Evolutionary conservation across 2,113 vertebrate genomes (phyloP).

Genomic region (Galeopterus variegatus): DNA sequence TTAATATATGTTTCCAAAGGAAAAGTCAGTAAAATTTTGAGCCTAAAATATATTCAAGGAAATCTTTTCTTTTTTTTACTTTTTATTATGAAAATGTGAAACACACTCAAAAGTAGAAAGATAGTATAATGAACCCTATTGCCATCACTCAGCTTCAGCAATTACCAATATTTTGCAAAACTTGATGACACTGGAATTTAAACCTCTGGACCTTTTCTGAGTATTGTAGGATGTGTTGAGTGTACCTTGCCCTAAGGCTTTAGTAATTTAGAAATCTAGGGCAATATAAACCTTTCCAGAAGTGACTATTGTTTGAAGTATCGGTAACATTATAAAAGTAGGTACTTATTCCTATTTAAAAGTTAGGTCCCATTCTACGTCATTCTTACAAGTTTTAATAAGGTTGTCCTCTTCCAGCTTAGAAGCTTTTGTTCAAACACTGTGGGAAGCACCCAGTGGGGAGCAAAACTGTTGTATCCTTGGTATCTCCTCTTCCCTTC

Average conservation of each 20-base stretch:
- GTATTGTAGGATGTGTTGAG: not conserved
- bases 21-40: slow-evolving; percentile 58
- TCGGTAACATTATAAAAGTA: slow-evolving; percentile 13
- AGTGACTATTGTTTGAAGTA: slow-evolving; percentile 51
- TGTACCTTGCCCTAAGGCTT: not conserved
- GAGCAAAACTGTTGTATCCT: not conserved
- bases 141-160: not conserved
- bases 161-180: not conserved
- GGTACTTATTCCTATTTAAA: slow-evolving; percentile 48
- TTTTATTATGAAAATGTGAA: slow-evolving; percentile 53
- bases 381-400: not conserved
- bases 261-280: slow-evolving; percentile 47
- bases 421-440: slow-evolving; percentile 26
- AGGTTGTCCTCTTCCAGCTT: not conserved
- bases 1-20: slow-evolving; percentile 63
- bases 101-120: not conserved
- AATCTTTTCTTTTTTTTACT: not conserved
- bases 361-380: not conserved
- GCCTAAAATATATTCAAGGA: not conserved
- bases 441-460: not conserved
- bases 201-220: not conserved
- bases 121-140: not conserved
- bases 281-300: slow-evolving; percentile 39
- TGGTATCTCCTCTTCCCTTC: not conserved
- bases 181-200: not conserved